Evolutionary conservation across 1,140 invertebrate genomes (phyloP), one percentile per base, ranked within the genome.

Genomic region (Rhysida immarginata): DNA sequence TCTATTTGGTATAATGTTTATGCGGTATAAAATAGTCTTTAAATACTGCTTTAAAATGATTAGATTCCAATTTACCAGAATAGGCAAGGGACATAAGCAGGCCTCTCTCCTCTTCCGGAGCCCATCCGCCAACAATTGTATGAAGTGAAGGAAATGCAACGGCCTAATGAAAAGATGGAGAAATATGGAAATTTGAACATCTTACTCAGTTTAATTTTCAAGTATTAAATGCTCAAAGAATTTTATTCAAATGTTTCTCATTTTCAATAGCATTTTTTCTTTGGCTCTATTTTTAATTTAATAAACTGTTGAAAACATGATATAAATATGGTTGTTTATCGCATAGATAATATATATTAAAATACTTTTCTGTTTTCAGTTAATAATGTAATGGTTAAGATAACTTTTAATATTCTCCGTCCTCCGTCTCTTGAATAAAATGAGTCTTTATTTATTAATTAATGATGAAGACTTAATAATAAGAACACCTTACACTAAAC

Each of bases 101-200:
- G 24, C 63, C 62, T 41, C 70, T 62, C 60, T 78, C 76, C 41
- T 67, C 53, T 16, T 73, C 70, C 20, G 74, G 74, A 46, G 74
- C 72, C 77, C 77, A 78, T 43, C 73, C 70, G 2, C 69, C 67
- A 69, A 74, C 75, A 18, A 78, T 65, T 2, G 73, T 69, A 61
- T 77, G 75, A 50, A 78, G 73, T 16, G 73, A 65, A 14, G 77
- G 77, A 60, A 77, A 73, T 14, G 73, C 72, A 1, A 75, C 70
- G 29, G 76, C 77, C 74, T 78, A 57, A 20, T 61, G 53, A 45
- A 2, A 41, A n/a, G 11, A 13, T 41, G 35, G n/a, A n/a, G n/a
- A n/a, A n/a, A n/a, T n/a, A n/a, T n/a, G n/a, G n/a, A n/a, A n/a
- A n/a, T n/a, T n/a, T n/a, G n/a, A n/a, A n/a, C n/a, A n/a, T n/a